A percentile compares a stretch with the other conserved stretches of the same genome.
phyloP scores from a whole-genome alignment of 2,888 invertebrate genomes.

The Dryocosmus kuriphilus region DNA sequence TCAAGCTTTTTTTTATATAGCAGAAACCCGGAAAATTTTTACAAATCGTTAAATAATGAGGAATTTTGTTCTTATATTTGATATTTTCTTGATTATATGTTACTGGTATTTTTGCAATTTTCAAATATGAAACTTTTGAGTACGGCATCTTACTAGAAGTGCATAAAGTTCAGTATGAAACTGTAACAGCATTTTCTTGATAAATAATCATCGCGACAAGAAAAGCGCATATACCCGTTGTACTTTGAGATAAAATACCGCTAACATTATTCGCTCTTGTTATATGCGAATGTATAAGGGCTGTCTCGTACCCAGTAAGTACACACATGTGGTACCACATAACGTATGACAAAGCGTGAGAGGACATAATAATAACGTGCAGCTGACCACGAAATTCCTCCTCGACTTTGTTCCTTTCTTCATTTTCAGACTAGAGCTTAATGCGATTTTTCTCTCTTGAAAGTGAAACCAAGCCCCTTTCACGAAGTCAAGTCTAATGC shows the following conservation, averaged over 20 bases:
- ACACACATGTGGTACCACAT: slow-evolving; percentile 17
- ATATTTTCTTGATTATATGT: neutral
- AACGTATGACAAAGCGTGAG: slow-evolving; percentile 56
- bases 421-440: slow-evolving; percentile 30
- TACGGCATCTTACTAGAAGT: neutral
- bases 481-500: neutral
- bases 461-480: slow-evolving; percentile 2
- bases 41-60: too few species aligned
- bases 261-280: slow-evolving; percentile 2
- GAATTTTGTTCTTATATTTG: neutral
- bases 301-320: neutral
- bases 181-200: neutral
- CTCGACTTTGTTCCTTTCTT: slow-evolving; percentile 37
- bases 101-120: neutral
- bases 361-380: slow-evolving; percentile 53
- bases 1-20: too few species aligned
- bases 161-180: neutral
- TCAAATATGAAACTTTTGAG: neutral
- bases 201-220: neutral
- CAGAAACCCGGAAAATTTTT: too few species aligned
- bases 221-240: slow-evolving; percentile 10
- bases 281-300: slow-evolving; percentile 6
- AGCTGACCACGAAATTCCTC: slow-evolving; percentile 46
- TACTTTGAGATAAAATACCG: neutral
- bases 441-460: slow-evolving; percentile 39